Evolutionary conservation across 2,797 vertebrate species (phyloP).

Genomic region (Notolabrus celidotus): DNA sequence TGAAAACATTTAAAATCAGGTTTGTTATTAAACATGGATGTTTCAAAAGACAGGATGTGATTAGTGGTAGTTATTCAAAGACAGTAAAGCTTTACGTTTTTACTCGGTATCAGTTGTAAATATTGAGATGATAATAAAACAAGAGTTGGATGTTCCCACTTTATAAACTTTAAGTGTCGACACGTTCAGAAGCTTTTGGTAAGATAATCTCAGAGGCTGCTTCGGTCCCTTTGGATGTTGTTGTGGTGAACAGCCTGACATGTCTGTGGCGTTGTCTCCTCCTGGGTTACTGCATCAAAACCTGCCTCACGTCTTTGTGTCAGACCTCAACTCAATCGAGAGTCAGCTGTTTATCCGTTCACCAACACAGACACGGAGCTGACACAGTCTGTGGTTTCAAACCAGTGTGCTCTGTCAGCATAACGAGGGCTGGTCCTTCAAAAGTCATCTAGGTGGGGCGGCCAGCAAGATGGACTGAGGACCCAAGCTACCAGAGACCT

Average conservation of each 20-base stretch:
- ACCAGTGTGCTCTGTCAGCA: neutral
- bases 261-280: neutral
- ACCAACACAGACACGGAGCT: neutral
- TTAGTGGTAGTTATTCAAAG: neutral
- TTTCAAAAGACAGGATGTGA: too few species aligned
- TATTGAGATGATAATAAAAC: neutral
- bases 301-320: slow-evolving; percentile 10
- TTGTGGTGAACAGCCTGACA: neutral
- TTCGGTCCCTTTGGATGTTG: neutral
- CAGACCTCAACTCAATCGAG: neutral
- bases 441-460: slow-evolving; percentile 12
- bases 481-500: neutral
- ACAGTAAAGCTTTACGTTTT: neutral
- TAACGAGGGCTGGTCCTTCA: slow-evolving; percentile 24
- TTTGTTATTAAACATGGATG: neutral
- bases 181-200: slow-evolving; percentile 16
- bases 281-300: slow-evolving; percentile 27
- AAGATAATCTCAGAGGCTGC: neutral
- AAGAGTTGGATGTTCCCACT: too few species aligned
- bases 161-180: neutral
- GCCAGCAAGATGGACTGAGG: neutral
- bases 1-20: slow-evolving; percentile 12
- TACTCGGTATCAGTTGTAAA: slow-evolving; percentile 4
- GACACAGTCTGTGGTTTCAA: slow-evolving; percentile 47
- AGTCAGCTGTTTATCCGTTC: neutral